Base-by-base conservation (phyloP, 1,140 invertebrate genomes). In the Apocrypta bakeri region DNA sequence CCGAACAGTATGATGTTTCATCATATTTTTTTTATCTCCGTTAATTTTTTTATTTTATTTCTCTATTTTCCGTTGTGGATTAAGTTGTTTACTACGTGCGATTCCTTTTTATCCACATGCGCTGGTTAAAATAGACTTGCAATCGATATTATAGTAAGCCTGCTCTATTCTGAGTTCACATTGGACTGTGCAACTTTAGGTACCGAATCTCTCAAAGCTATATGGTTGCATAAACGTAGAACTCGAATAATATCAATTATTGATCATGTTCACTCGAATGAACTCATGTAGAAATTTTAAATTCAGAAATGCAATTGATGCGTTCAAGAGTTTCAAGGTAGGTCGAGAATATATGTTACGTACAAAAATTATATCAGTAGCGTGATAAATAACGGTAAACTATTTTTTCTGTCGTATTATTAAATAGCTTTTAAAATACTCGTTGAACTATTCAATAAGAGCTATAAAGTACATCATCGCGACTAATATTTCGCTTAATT, bases 41-140 rank as follows among this genome's bases (percentile, higher is more conserved):
- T n/a, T n/a, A n/a, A n/a, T n/a, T n/a, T n/a, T n/a, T n/a, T n/a
- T n/a, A n/a, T n/a, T n/a, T n/a, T n/a, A n/a, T n/a, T n/a, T n/a
- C n/a, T n/a, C n/a, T n/a, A 4, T 12, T 37, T 33, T n/a, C 37
- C n/a, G 17, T 31, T 6, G 27, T n/a, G 27, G 29, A 71, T 71
- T 37, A 29, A 71, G 27, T 71, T 33, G 11, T 31, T n/a, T 17
- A 21, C 21, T 7, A n/a, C 21, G 14, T 56, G 21, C 4, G 6
- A 56, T n/a, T 56, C 21, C 48, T n/a, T 56, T 56, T 56, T 17
- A 21, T 6, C 42, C n/a, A 37, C n/a, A 42, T 73, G 24, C 71
- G 71, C 9, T 7, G 71, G 37, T 73, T 73, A 73, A 73, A 73
- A 73, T 73, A 73, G 71, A 73, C 71, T 11, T 21, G 37, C 21